Evolutionary conservation across 2,113 vertebrate genomes (phyloP), one percentile per base, ranked within the genome.

Genomic region (Morphnarchus princeps): DNA sequence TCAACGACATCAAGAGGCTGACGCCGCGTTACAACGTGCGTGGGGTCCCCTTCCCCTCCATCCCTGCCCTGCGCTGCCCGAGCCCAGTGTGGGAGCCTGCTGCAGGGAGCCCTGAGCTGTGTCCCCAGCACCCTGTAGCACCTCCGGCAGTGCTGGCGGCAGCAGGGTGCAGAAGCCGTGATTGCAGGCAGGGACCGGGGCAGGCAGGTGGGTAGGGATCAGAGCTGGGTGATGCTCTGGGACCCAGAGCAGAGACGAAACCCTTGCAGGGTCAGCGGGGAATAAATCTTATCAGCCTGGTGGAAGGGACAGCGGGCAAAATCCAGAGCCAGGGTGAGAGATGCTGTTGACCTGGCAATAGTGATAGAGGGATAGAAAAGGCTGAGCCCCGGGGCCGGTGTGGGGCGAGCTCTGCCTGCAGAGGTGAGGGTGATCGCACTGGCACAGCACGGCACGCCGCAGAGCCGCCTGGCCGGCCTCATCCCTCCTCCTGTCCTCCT

Each of bases 1-100:
- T 99, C 89, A 99, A 98, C 13, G 99, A 99, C 97, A 99, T 99
- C 98, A 99, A 99, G 97, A 99, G 96, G 95, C 99, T 99, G 98
- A 99, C 99, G 0, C 99, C 99, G 1, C 99, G 99, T 47, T 99
- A 99, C 97, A 99, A 99, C 11, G 99, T 99, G 96, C 96, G 99
- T 97, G 72, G 67, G 54, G 74, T 2, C 29, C n/a, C 72, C 13
- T 47, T 87, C 58, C 67, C 55, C 67, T 84, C 45, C 4, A 0
- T 31, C 71, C 74, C 82, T 77, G 40, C 69, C 61, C 54, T 61
- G 49, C 2, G 1, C 62, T 77, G 34, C 66, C 67, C 2, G 1
- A 49, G 31, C 54, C 71, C 2, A 3, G 10, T 4, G 1, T 55
- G 71, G 66, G 18, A 57, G 6, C 32, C n/a, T 4, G 2, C 58